Conservation (phyloP, 2,113 vertebrate species). For the Herpetotheres cachinnans region DNA sequence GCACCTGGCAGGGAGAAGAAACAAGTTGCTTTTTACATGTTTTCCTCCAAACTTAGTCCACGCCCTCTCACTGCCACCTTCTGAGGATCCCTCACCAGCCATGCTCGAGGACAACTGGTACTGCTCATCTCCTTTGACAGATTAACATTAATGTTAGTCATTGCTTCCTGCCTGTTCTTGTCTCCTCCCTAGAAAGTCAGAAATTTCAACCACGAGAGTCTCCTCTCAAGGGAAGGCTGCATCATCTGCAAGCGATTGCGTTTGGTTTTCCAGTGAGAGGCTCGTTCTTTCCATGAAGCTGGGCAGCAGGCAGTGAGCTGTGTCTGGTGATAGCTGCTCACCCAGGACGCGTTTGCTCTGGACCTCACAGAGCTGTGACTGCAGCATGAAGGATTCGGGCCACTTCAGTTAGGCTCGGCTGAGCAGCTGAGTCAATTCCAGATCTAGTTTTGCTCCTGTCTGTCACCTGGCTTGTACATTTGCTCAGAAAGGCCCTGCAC, state of each 20-base stretch:
- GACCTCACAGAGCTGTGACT: neutral
- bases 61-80: neutral
- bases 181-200: neutral
- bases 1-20: conserved; percentile 38
- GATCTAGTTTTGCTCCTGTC: neutral
- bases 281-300: neutral
- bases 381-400: neutral
- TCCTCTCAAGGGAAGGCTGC: neutral
- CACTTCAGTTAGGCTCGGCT: neutral
- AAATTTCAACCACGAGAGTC: neutral
- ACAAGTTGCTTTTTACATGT: neutral
- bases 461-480: neutral
- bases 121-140: neutral
- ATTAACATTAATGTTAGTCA: neutral
- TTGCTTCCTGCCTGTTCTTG: neutral
- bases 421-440: neutral
- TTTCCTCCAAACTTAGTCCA: neutral
- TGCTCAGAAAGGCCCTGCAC: neutral
- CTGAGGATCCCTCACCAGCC: neutral
- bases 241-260: neutral
- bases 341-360: neutral
- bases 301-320: neutral
- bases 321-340: neutral
- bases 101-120: fast-evolving
- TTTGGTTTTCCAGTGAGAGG: neutral